These are phyloP conservation scores for Nebria brevicollis DNA, from an alignment of 2,888 invertebrate species.

Conservation along the genomic window DNA sequence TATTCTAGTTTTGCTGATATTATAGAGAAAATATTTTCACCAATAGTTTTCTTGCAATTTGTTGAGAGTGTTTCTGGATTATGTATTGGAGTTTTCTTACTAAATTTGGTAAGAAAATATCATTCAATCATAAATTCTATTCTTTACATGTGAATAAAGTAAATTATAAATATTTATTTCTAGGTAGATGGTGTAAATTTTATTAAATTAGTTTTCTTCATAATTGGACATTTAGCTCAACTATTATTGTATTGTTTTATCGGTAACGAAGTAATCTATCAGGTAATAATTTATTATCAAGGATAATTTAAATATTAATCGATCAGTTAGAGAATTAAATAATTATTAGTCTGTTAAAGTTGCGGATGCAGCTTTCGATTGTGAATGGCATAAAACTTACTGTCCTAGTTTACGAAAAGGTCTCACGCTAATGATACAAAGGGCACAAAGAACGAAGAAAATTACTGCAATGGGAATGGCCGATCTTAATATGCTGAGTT, in stretches of 20 bases:
- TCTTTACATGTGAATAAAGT: not conserved
- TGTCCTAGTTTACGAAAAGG: slow-evolving; percentile 29
- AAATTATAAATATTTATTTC: slow-evolving; percentile 18
- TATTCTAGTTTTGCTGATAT: slow-evolving; percentile 40
- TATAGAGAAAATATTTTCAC: slow-evolving; percentile 33
- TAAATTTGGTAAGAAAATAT: slow-evolving; percentile 31
- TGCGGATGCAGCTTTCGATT: slow-evolving; percentile 34
- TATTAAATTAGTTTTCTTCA: slow-evolving; percentile 38
- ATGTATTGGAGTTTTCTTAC: slow-evolving; percentile 37
- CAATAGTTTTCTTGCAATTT: slow-evolving; percentile 34
- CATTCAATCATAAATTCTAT: no score
- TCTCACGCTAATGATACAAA: slow-evolving; percentile 28
- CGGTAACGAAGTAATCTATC: slow-evolving; percentile 42
- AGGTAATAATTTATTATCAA: slow-evolving; percentile 8
- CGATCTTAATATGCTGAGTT: slow-evolving; percentile 39
- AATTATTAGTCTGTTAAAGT: slow-evolving; percentile 31
- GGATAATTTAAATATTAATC: not conserved
- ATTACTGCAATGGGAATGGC: slow-evolving; percentile 41
- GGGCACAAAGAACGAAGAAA: slow-evolving; percentile 36
- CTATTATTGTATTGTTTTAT: slow-evolving; percentile 35
- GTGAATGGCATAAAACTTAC: slow-evolving; percentile 25
- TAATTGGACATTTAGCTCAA: slow-evolving; percentile 36
- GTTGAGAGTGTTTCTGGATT: slow-evolving; percentile 39
- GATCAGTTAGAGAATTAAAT: not conserved
- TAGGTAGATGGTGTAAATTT: slow-evolving; percentile 42